phyloP scores from a whole-genome alignment of 2,797 vertebrate species.

The Florisuga fusca region DNA sequence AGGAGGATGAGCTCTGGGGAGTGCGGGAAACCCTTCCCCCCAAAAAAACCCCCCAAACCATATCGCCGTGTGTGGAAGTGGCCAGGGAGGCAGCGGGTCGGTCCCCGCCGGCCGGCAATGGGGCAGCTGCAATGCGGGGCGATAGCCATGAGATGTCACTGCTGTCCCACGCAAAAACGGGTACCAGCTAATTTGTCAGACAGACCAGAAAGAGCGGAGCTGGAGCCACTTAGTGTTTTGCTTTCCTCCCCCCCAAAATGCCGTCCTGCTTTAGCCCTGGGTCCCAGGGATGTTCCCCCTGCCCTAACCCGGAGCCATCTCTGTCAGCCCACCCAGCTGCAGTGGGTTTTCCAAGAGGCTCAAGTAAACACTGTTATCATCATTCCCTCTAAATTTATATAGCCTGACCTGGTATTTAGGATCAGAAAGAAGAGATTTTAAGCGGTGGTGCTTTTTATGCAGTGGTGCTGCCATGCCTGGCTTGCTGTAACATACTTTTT shows the following conservation, averaged over 20 bases:
- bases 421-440: neutral
- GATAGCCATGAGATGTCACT: constrained; percentile 15
- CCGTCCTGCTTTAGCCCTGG: accelerated
- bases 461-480: neutral
- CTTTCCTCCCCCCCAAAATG: accelerated
- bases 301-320: too few species aligned
- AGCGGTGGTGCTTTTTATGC: too few species aligned
- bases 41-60: too few species aligned
- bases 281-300: too few species aligned
- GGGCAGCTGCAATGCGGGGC: neutral
- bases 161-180: neutral
- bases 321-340: neutral
- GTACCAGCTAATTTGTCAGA: neutral
- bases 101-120: neutral
- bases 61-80: too few species aligned
- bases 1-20: neutral
- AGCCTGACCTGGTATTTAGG: neutral
- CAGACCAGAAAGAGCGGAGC: neutral
- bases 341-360: neutral
- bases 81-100: too few species aligned
- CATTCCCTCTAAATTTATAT: neutral
- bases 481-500: neutral
- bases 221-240: accelerated
- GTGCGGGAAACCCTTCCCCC: neutral
- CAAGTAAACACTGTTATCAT: neutral